Evolutionary conservation across 2,888 invertebrate genomes (phyloP).

Genomic region (Chaetoderma sp.): DNA sequence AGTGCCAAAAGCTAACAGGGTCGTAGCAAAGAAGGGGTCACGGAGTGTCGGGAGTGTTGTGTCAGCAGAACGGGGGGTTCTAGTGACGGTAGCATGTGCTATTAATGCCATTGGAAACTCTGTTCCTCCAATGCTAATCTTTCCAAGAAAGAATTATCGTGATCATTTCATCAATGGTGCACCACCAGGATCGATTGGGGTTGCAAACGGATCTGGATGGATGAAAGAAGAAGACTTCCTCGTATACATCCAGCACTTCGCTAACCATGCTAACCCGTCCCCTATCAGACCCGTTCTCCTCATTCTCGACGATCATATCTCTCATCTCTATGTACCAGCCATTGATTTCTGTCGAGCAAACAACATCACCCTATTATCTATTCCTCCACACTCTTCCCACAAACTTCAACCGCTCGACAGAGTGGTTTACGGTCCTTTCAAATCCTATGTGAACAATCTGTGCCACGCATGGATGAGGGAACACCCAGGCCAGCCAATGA

Average conservation of each 20-base stretch:
- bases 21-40: not conserved
- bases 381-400: slow-evolving; percentile 32
- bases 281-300: not conserved
- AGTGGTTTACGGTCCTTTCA: slow-evolving; percentile 54
- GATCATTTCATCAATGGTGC: slow-evolving; percentile 20
- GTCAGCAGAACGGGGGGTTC: slow-evolving; percentile 15
- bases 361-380: slow-evolving; percentile 23
- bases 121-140: slow-evolving; percentile 32
- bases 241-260: slow-evolving; percentile 25
- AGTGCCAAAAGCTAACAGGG: not conserved
- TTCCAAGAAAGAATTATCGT: slow-evolving; percentile 21
- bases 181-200: slow-evolving; percentile 26
- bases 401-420: slow-evolving; percentile 31
- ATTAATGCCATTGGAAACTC: slow-evolving; percentile 21
- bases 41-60: not conserved
- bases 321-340: slow-evolving; percentile 17
- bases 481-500: slow-evolving; percentile 57
- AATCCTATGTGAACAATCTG: slow-evolving; percentile 49
- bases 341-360: slow-evolving; percentile 16
- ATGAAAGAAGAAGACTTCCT: slow-evolving; percentile 29
- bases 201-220: slow-evolving; percentile 21
- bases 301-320: not conserved
- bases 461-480: slow-evolving; percentile 57
- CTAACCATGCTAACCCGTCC: not conserved
- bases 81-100: slow-evolving; percentile 19